Conservation (phyloP, 2,888 invertebrate species). For the Xestia sexstrigata region DNA sequence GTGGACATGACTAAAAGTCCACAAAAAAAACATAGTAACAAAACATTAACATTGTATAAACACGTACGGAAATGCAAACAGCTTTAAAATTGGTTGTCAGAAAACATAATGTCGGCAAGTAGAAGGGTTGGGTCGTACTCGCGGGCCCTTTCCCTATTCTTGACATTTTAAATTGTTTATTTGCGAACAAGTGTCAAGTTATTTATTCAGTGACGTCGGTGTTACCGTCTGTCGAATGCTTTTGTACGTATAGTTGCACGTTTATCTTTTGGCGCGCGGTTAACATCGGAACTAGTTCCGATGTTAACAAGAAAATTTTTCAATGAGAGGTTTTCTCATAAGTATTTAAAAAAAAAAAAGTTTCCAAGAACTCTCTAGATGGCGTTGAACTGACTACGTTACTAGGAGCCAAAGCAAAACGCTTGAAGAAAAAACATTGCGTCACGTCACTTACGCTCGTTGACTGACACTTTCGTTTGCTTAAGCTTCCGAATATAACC, state of each 20-base stretch:
- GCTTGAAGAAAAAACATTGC: no score
- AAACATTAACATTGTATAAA: conserved; percentile 69
- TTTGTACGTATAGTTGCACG: neutral
- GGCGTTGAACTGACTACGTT: no score
- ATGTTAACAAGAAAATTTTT: neutral
- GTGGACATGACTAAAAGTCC: conserved; percentile 11
- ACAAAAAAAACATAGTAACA: conserved; percentile 29
- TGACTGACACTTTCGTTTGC: no score
- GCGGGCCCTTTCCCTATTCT: conserved; percentile 87
- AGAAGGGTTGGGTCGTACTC: conserved; percentile 81
- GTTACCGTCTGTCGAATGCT: conserved; percentile 54
- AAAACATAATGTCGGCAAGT: conserved; percentile 86
- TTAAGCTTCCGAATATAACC: no score
- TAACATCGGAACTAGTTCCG: neutral
- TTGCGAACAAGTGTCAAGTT: conserved; percentile 89
- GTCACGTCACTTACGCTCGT: no score
- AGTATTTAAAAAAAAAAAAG: no score
- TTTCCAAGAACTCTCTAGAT: no score
- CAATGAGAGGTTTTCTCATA: no score
- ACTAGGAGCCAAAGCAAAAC: no score
- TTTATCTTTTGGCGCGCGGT: neutral
- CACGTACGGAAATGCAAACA: conserved; percentile 77
- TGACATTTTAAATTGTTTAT: conserved; percentile 91
- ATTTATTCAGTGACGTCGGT: conserved; percentile 84
- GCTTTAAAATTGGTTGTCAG: conserved; percentile 86